Evolutionary conservation across 2,797 vertebrate genomes (phyloP).

Genomic region (Hylomyscus alleni): DNA sequence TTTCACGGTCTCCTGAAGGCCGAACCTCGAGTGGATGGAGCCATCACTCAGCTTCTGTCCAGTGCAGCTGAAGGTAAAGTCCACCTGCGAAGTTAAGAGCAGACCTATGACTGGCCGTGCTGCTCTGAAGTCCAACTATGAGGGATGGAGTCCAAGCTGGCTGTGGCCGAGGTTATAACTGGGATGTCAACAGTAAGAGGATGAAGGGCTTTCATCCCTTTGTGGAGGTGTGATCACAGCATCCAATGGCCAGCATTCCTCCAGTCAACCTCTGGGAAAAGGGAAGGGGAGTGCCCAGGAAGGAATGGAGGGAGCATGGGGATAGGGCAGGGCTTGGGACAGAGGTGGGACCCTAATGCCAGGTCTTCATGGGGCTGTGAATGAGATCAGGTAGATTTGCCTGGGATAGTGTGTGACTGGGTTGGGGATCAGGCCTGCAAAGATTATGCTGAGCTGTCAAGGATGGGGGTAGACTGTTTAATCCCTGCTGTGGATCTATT

Average conservation of each 20-base stretch:
- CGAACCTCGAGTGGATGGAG: neutral
- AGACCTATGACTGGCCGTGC: neutral
- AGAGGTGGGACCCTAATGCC: neutral
- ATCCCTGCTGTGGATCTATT: neutral
- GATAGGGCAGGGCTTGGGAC: fast-evolving
- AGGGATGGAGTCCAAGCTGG: neutral
- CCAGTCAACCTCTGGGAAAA: neutral
- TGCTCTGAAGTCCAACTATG: neutral
- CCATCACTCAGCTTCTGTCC: neutral
- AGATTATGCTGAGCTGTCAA: neutral
- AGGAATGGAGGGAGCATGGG: neutral
- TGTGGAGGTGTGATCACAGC: neutral
- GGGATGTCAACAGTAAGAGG: neutral
- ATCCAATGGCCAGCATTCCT: neutral
- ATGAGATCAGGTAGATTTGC: neutral
- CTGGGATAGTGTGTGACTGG: too few relatives aligned
- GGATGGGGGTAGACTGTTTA: neutral
- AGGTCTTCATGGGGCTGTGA: too few relatives aligned
- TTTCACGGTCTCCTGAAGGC: neutral
- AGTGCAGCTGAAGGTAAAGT: neutral
- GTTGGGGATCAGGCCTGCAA: neutral
- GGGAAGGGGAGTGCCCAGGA: neutral
- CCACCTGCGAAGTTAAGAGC: neutral
- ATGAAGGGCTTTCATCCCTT: neutral
- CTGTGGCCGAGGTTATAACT: fast-evolving